These are phyloP conservation scores for Ramazzottius varieornatus DNA, from an alignment of 2,888 invertebrate species.

Conservation along the genomic window DNA sequence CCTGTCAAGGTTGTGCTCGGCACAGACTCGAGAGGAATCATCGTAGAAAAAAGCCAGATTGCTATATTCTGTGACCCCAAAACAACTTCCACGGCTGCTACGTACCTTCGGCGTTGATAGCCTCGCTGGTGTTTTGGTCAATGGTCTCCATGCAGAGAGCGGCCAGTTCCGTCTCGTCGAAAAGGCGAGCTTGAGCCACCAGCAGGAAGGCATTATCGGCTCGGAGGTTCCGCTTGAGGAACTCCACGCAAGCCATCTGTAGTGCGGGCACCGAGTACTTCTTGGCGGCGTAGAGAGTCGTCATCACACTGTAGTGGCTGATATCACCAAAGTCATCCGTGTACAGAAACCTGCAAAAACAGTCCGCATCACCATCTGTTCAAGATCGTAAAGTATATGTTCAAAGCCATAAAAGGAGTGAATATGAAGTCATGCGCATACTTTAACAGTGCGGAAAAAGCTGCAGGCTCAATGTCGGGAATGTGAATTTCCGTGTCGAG, in stretches of 20 bases:
- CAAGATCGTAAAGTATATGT: too few species aligned
- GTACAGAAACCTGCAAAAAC: neutral
- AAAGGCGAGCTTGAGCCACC: conserved; percentile 45
- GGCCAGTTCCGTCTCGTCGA: conserved; percentile 56
- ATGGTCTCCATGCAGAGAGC: conserved; percentile 51
- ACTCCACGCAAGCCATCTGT: conserved; percentile 55
- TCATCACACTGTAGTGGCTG: conserved; percentile 39
- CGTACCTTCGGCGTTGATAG: conserved; percentile 47
- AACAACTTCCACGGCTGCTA: too few species aligned
- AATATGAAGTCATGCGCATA: neutral
- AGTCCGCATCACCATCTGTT: neutral
- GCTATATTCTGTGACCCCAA: too few species aligned
- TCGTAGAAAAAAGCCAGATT: too few species aligned
- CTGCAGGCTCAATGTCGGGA: conserved; percentile 55
- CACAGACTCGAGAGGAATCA: too few species aligned
- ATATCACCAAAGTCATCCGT: neutral
- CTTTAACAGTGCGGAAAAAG: conserved; percentile 41
- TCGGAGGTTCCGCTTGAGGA: conserved; percentile 41
- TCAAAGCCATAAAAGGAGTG: too few species aligned
- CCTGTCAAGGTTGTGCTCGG: too few species aligned
- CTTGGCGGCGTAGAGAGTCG: conserved; percentile 55
- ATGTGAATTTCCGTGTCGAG: conserved; percentile 44
- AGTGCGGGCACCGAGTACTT: conserved; percentile 59
- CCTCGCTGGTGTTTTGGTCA: conserved; percentile 53
- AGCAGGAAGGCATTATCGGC: conserved; percentile 58